phyloP scores from a whole-genome alignment of 2,888 invertebrate species.

The Quadriops clusia region DNA sequence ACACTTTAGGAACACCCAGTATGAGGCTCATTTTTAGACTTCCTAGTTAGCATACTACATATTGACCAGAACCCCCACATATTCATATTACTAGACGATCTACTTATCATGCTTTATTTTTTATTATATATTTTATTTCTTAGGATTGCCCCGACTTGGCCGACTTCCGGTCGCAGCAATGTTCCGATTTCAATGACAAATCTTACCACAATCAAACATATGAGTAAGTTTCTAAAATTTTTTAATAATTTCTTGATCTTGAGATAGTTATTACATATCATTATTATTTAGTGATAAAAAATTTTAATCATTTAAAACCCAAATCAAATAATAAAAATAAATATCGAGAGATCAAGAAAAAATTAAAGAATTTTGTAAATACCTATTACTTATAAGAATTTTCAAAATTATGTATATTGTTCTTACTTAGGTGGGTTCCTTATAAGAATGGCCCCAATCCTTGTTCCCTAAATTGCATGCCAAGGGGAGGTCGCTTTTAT shows the following conservation, averaged over 20 bases:
- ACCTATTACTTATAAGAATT: too few relatives aligned
- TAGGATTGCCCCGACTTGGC: constrained; percentile 68
- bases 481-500: constrained; percentile 81
- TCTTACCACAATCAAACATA: constrained; percentile 74
- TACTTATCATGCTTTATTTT: too few relatives aligned
- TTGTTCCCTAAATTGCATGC: constrained; percentile 94
- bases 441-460: constrained; percentile 79
- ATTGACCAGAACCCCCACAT: too few relatives aligned
- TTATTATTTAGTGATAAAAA: not conserved
- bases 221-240: constrained; percentile 54
- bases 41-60: too few relatives aligned
- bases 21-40: too few relatives aligned
- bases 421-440: constrained; percentile 62
- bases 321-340: too few relatives aligned
- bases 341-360: too few relatives aligned
- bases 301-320: constrained; percentile 1
- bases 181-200: constrained; percentile 68
- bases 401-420: not conserved
- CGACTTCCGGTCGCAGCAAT: constrained; percentile 86
- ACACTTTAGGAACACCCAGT: too few relatives aligned
- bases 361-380: too few relatives aligned
- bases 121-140: constrained; percentile 15
- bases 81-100: too few relatives aligned
- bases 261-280: not conserved
- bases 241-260: too few relatives aligned